These are phyloP conservation scores for Limnephilus auricula DNA, from an alignment of 2,888 invertebrate species.

Conservation along the genomic window DNA sequence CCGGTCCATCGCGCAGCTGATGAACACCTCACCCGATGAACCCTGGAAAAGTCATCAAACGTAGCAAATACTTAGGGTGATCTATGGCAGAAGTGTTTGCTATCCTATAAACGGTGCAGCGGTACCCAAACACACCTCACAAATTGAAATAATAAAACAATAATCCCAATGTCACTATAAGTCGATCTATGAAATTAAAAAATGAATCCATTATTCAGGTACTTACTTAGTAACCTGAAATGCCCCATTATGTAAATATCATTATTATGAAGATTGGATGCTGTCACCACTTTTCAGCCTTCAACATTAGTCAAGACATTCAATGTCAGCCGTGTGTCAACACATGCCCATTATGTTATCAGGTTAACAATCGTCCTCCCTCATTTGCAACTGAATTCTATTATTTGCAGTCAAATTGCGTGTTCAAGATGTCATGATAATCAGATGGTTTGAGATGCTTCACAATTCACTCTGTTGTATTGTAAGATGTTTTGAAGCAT, in stretches of 20 bases:
- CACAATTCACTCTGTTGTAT: too few species aligned
- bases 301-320: not conserved
- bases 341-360: not conserved
- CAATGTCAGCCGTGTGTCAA: not conserved
- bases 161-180: too few species aligned
- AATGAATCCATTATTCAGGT: not conserved
- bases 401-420: not conserved
- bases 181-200: not conserved
- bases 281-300: not conserved
- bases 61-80: too few species aligned
- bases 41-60: too few species aligned
- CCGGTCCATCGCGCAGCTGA: too few species aligned
- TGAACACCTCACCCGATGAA: too few species aligned
- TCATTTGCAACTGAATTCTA: not conserved
- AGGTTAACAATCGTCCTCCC: not conserved
- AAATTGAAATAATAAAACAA: too few species aligned
- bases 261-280: not conserved
- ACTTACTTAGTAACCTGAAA: not conserved
- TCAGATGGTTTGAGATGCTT: not conserved
- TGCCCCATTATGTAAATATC: not conserved
- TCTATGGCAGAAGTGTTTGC: too few species aligned
- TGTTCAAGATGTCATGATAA: not conserved
- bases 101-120: too few species aligned
- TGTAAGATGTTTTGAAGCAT: too few species aligned
- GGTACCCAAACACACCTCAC: too few species aligned